Evolutionary conservation across 2,113 vertebrate species (phyloP).

Genomic region (Sarotherodon lohbergeri): DNA sequence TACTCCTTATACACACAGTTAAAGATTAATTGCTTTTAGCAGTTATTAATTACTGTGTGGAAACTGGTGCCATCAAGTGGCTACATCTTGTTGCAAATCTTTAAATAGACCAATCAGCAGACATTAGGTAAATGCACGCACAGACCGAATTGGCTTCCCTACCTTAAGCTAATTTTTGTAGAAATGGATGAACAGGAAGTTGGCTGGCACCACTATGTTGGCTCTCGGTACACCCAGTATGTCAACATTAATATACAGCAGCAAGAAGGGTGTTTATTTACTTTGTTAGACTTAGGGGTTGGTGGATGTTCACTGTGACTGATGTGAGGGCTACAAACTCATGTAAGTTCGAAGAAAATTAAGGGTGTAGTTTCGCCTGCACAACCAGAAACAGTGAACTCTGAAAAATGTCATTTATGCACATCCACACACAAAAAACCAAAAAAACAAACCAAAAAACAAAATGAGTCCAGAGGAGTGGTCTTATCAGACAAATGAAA

Average conservation of each 20-base stretch:
- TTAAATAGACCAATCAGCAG: neutral
- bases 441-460: neutral
- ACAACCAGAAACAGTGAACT: neutral
- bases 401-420: neutral
- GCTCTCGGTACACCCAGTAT: neutral
- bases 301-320: neutral
- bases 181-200: neutral
- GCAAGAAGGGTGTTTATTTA: neutral
- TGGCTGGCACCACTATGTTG: neutral
- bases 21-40: neutral
- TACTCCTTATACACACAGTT: neutral
- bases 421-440: neutral
- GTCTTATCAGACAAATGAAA: neutral
- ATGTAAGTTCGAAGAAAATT: neutral
- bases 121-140: neutral
- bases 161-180: neutral
- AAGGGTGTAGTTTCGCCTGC: neutral
- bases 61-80: neutral
- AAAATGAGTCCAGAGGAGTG: neutral
- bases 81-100: neutral
- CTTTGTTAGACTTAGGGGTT: neutral
- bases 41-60: neutral
- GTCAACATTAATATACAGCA: neutral
- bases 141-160: neutral
- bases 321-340: neutral